phyloP scores from a whole-genome alignment of 1,140 invertebrate genomes.

The Bombus consobrinus region DNA sequence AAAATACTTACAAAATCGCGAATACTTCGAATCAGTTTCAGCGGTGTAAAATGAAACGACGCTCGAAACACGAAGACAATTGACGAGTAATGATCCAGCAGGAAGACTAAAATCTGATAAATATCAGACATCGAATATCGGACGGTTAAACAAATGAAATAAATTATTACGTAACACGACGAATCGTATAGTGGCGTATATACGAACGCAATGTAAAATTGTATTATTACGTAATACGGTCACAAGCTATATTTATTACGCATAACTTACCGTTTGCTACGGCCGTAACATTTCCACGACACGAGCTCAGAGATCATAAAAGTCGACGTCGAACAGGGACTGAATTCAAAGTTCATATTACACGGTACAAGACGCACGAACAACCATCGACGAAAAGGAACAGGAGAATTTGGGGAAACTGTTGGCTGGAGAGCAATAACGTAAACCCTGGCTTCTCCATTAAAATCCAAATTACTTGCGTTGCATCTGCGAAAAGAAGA shows the following conservation, averaged over 20 bases:
- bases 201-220: not conserved
- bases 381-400: not conserved
- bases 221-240: not conserved
- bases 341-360: not conserved
- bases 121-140: not conserved
- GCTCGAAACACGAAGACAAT: too few species aligned
- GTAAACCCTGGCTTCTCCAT: slow-evolving; percentile 54
- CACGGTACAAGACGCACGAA: not conserved
- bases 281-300: not conserved
- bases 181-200: not conserved
- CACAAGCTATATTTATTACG: not conserved
- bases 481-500: slow-evolving; percentile 24
- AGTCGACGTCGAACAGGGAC: not conserved
- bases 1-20: too few species aligned
- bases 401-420: slow-evolving; percentile 44
- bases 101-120: not conserved
- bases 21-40: too few species aligned
- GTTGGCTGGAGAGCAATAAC: slow-evolving; percentile 31
- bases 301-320: not conserved
- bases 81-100: too few species aligned
- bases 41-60: too few species aligned
- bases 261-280: too few species aligned
- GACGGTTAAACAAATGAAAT: not conserved
- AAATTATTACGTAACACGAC: too few species aligned
- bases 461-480: slow-evolving; percentile 60